phyloP scores from a whole-genome alignment of 2,888 invertebrate species.

The Leucophora obtusa region DNA sequence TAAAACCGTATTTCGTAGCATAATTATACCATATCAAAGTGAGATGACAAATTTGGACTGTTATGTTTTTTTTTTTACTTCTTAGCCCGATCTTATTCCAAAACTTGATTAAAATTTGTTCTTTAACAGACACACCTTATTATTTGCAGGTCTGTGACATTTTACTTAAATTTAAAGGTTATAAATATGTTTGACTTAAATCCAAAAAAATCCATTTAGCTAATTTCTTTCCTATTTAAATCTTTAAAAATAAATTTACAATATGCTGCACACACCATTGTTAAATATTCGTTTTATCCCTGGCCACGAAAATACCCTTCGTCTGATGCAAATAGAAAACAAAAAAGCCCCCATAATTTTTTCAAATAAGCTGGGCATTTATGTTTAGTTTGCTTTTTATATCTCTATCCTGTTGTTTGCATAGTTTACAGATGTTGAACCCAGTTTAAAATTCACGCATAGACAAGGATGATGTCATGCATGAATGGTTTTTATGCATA shows the following conservation, averaged over 20 bases:
- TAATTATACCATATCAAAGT: no score
- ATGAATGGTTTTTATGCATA: neutral
- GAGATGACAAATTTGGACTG: no score
- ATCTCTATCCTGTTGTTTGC: conserved; percentile 1
- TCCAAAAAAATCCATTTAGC: no score
- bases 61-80: no score
- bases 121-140: no score
- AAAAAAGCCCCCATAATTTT: neutral
- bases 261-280: neutral
- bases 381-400: neutral
- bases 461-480: neutral
- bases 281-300: neutral
- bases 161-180: no score
- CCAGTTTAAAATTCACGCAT: neutral
- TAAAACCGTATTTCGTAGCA: no score
- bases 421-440: conserved; percentile 3
- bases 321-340: neutral
- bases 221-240: neutral
- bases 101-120: no score
- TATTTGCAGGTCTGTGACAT: no score
- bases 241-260: neutral
- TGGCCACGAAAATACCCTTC: neutral
- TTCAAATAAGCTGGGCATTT: neutral
- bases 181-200: no score
- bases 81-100: no score